Evolutionary conservation across 2,797 vertebrate genomes (phyloP), one percentile per base, ranked within the genome.

Genomic region (Sarcoramphus papa): DNA sequence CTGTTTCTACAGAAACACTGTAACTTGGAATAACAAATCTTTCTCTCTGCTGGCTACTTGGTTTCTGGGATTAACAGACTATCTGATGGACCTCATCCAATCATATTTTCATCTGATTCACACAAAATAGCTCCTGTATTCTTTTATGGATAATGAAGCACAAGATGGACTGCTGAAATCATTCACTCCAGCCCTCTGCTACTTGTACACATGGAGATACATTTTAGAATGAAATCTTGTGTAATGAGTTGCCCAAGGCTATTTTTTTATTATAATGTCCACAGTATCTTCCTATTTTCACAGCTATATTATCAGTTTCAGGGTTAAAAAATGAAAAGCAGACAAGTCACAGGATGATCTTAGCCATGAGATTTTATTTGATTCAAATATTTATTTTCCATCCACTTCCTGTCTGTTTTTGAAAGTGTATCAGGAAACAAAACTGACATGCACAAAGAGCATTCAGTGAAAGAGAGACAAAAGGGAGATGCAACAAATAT

Each of bases 321-420:
- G 80, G 45, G 63, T 67, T 76, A 82, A 84, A 93, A 88, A 86
- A 21, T 40, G 90, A 93, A 85, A 81, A 81, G 65, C 77, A 89
- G 85, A 63, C 90, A 89, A 95, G 63, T 78, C 83, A 75, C 54
- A 33, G 51, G 74, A 85, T 85, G 59, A 91, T 92, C 63, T 76
- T 69, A 79, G 81, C 70, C 89, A 89, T 14, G 41, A 89, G 80
- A 89, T 92, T 95, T 95, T 90, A 92, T 89, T 96, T 64, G 60
- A 83, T 60, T 92, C 59, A 37, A 84, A 76, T 83, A 74, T 85
- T 75, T 84, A 27, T 64, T 86, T 93, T 91, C 65, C 16, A 7
- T 76, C 91, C 56, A 62, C 74, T 93, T 96, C 88, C 95, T 70
- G 72, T 27, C 82, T 90, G 59, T 23, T 86, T 93, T n/a, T 81